Evolutionary conservation across 2,113 vertebrate species (phyloP).

Genomic region (Phrynosoma platyrhinos): DNA sequence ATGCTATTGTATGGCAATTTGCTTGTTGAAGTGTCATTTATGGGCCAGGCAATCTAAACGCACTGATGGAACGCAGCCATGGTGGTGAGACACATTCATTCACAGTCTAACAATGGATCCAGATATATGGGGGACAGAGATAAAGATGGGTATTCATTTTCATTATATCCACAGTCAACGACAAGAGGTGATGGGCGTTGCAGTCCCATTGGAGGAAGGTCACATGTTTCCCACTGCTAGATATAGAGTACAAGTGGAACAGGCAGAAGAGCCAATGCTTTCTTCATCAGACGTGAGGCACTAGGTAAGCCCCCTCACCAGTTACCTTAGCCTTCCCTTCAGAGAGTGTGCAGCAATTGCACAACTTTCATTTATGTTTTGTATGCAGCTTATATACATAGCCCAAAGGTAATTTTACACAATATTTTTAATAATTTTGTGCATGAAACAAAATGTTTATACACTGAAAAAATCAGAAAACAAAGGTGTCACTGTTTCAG

Average conservation of each 20-base stretch:
- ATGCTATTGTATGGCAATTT: slow-evolving; percentile 31
- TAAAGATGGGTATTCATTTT: background rate
- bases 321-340: background rate
- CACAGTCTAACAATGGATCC: background rate
- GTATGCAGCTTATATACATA: too few species aligned
- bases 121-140: slow-evolving; percentile 17
- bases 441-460: too few species aligned
- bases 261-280: background rate
- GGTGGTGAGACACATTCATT: background rate
- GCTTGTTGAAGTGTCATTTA: slow-evolving; percentile 19
- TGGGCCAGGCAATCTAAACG: background rate
- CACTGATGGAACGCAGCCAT: slow-evolving; percentile 37
- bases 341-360: background rate
- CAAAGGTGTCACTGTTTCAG: background rate
- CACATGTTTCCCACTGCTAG: too few species aligned
- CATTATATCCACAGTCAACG: background rate
- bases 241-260: background rate
- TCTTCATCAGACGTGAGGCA: too few species aligned
- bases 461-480: too few species aligned
- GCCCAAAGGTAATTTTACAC: background rate
- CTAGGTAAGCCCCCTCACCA: background rate
- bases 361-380: too few species aligned
- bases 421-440: too few species aligned
- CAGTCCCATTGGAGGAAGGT: too few species aligned
- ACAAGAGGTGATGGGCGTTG: too few species aligned